Conservation (phyloP, 2,797 vertebrate genomes). For the Novumbra hubbsi region DNA sequence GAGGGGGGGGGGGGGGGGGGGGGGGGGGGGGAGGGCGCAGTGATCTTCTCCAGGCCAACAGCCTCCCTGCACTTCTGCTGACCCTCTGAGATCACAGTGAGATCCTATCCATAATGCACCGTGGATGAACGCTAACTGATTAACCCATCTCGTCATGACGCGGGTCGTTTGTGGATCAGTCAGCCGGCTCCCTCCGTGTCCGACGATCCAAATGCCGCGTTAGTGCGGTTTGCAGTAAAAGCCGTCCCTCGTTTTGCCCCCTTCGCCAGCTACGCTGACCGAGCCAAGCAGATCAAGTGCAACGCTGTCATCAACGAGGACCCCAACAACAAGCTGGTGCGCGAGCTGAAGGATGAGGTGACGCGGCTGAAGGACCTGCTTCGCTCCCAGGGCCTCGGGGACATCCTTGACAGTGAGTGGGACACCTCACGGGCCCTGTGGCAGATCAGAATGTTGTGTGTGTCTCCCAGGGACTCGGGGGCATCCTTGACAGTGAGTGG, state of each 20-base stretch:
- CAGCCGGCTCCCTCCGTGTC: background rate
- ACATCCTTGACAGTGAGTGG: constrained; percentile 98
- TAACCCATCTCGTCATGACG: background rate
- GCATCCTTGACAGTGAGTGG: too few relatives aligned
- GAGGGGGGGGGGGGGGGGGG: too few relatives aligned
- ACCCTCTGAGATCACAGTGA: too few relatives aligned
- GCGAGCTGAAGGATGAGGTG: constrained; percentile 97
- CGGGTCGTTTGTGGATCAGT: background rate
- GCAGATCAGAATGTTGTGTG: too few relatives aligned
- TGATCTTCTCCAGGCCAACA: too few relatives aligned
- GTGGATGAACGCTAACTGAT: background rate
- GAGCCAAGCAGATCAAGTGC: constrained; percentile 98
- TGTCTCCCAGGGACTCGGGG: too few relatives aligned
- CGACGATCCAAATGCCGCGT: background rate
- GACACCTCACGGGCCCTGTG: background rate
- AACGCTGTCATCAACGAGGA: constrained; percentile 99
- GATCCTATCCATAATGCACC: background rate
- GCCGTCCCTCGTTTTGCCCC: background rate
- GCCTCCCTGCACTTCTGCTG: too few relatives aligned
- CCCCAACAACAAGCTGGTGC: constrained; percentile 95
- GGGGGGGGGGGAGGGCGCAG: too few relatives aligned
- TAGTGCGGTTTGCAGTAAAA: background rate
- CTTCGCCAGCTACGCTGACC: constrained; percentile 87
- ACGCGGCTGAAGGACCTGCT: constrained; percentile 92
- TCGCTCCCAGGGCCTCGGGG: constrained; percentile 93